These are phyloP conservation scores for Canis aureus DNA, from an alignment of 2,113 vertebrate species.

Conservation along the genomic window DNA sequence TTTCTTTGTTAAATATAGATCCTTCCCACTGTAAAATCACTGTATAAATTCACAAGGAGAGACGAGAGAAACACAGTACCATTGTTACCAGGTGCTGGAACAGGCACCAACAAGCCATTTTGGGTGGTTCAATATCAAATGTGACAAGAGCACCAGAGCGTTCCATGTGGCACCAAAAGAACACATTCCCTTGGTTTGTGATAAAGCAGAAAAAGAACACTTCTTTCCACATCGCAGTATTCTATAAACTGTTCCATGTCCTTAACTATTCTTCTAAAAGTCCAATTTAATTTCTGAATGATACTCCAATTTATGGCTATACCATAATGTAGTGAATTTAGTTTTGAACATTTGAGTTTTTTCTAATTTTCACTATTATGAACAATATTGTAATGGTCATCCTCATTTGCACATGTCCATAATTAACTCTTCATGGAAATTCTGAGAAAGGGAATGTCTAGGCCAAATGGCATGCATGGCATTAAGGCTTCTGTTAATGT, in stretches of 20 bases:
- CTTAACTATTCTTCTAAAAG: conserved; percentile 20
- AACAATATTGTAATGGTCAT: background rate
- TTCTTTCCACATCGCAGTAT: background rate
- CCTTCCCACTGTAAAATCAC: background rate
- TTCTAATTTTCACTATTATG: background rate
- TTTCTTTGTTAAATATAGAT: background rate
- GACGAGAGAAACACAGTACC: background rate
- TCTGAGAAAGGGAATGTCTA: background rate
- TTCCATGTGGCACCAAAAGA: background rate
- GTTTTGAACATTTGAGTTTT: background rate
- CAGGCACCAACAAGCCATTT: background rate
- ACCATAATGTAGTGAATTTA: background rate
- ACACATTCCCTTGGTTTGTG: background rate
- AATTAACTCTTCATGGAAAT: background rate
- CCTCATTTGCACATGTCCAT: background rate
- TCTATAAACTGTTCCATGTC: background rate
- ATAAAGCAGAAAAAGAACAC: background rate
- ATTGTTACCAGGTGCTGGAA: background rate
- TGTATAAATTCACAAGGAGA: background rate
- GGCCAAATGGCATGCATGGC: background rate
- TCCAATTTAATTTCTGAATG: conserved; percentile 34
- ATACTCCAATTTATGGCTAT: background rate
- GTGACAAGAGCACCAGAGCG: background rate
- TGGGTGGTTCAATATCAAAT: background rate
- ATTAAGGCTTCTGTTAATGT: background rate